phyloP scores from a whole-genome alignment of 2,797 vertebrate genomes.

The Phalloptychus januarius region DNA sequence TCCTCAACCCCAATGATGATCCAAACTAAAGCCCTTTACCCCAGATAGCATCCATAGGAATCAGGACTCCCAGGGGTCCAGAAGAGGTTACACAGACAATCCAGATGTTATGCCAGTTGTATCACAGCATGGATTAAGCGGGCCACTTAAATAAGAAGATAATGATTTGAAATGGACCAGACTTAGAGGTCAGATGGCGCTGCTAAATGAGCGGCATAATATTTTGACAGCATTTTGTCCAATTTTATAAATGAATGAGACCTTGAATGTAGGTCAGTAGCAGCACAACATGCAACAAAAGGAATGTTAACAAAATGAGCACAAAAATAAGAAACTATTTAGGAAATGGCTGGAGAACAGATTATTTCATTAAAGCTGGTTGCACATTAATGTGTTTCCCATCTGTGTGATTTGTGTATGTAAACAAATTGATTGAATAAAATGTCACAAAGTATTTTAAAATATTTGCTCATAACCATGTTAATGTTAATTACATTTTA shows the following conservation, averaged over 20 bases:
- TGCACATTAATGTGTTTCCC: background rate
- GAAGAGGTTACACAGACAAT: constrained; percentile 55
- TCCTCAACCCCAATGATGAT: constrained; percentile 48
- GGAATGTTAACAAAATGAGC: constrained; percentile 3
- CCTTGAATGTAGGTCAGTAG: constrained; percentile 24
- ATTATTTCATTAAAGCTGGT: background rate
- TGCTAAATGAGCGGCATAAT: constrained; percentile 47
- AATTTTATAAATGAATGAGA: constrained; percentile 46
- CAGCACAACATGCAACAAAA: constrained; percentile 28
- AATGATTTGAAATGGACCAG: constrained; percentile 62
- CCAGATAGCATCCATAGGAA: constrained; percentile 53
- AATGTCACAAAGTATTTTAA: background rate
- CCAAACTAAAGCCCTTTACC: constrained; percentile 60
- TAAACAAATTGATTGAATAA: background rate
- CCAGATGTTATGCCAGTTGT: constrained; percentile 74
- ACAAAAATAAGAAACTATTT: constrained; percentile 18
- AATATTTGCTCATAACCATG: background rate
- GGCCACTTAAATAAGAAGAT: constrained; percentile 63
- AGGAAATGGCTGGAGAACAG: background rate
- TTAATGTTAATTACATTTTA: no score
- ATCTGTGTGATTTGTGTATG: background rate
- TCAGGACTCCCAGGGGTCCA: constrained; percentile 27
- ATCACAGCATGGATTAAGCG: constrained; percentile 72
- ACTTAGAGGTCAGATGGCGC: constrained; percentile 60
- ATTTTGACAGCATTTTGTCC: constrained; percentile 42